phyloP scores from a whole-genome alignment of 2,113 vertebrate species.

The Semnornis frantzii region DNA sequence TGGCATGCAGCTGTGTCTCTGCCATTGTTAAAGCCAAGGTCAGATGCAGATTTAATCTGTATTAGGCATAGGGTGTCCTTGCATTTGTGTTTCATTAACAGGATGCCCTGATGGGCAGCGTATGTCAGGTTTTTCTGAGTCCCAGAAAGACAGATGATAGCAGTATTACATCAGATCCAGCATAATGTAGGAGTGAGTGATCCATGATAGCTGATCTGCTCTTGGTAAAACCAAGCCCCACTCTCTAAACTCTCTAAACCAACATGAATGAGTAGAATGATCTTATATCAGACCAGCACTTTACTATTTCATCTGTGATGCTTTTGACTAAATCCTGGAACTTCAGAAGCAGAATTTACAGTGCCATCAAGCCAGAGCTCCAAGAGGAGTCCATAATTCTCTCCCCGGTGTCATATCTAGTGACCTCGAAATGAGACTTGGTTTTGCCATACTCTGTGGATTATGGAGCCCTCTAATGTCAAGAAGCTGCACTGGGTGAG shows the following conservation, averaged over 20 bases:
- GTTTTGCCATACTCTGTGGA: constrained; percentile 23
- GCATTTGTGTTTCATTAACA: background rate
- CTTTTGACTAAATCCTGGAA: background rate
- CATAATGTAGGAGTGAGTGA: too few species aligned
- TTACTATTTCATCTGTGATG: background rate
- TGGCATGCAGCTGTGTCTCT: background rate
- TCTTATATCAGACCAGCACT: background rate
- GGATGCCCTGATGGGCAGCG: background rate
- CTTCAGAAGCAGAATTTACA: background rate
- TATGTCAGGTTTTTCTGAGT: background rate
- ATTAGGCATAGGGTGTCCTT: background rate
- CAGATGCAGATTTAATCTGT: background rate
- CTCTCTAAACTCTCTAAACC: background rate
- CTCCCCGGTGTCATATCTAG: background rate
- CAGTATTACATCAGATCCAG: background rate
- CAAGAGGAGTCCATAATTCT: background rate
- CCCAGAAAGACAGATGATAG: background rate
- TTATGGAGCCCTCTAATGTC: constrained; percentile 70
- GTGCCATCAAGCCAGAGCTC: background rate
- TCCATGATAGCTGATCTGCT: background rate
- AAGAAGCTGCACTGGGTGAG: constrained; percentile 49
- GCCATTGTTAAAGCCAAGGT: background rate
- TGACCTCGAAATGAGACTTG: constrained; percentile 13
- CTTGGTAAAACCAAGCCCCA: background rate
- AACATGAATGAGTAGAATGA: background rate